Evolutionary conservation across 2,113 vertebrate species (phyloP).

Genomic region (Argyrosomus japonicus): DNA sequence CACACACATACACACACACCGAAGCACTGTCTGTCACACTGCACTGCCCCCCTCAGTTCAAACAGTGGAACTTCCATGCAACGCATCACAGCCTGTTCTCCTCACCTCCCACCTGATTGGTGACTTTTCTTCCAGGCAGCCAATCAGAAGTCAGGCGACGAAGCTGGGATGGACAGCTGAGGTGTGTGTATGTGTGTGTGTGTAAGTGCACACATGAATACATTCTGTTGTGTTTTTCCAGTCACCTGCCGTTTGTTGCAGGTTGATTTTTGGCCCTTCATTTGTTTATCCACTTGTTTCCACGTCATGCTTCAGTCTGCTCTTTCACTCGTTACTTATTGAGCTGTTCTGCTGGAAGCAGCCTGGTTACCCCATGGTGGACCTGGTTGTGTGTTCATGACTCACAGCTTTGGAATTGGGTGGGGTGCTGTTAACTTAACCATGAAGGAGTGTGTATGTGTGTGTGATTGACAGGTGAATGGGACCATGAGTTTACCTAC

Average conservation of each 20-base stretch:
- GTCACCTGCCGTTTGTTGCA: background rate
- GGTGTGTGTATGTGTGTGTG: background rate
- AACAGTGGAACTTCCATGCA: background rate
- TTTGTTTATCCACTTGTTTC: background rate
- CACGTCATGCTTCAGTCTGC: background rate
- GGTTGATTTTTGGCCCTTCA: background rate
- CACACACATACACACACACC: background rate
- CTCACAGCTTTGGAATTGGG: constrained; percentile 69
- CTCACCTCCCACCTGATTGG: constrained; percentile 1
- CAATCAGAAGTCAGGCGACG: background rate
- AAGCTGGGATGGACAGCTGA: background rate
- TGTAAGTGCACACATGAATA: background rate
- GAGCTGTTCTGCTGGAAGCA: background rate
- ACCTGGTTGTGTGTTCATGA: constrained; percentile 44
- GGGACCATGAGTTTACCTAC: constrained; percentile 49
- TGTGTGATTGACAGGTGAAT: constrained; percentile 64
- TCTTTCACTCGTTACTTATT: no score
- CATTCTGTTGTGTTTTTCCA: background rate
- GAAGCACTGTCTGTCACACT: constrained; percentile 30
- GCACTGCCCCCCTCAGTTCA: constrained; percentile 55
- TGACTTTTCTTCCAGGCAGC: background rate
- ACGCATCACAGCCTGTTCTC: background rate
- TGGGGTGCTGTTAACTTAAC: constrained; percentile 56
- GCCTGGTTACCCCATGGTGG: background rate
- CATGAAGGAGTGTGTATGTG: constrained; percentile 46